Evolutionary conservation across 2,797 vertebrate genomes (phyloP), one percentile per base, ranked within the genome.

Genomic region (Schizothorax lantsangensis): DNA sequence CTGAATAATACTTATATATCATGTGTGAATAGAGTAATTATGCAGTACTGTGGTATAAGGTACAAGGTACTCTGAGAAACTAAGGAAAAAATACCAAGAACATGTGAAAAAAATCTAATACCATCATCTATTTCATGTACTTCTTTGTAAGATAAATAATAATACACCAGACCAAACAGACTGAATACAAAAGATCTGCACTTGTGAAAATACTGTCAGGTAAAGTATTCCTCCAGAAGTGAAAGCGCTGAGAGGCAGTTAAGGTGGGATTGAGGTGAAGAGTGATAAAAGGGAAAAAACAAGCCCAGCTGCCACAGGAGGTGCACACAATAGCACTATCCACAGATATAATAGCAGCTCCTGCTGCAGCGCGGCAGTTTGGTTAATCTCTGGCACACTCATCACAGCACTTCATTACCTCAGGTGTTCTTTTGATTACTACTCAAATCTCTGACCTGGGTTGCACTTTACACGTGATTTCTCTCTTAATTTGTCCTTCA

Each of bases 341-440:
- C 88, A 82, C 89, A 90, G 91, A 94, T 92, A 94, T 92, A 93
- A 94, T 92, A 91, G 89, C 88, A 83, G 91, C 91, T 94, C 92
- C 88, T 92, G 91, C 92, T 91, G 93, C 81, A 93, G 89, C 89
- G 87, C 92, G 92, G 89, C 86, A 80, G 86, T 93, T 92, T 90
- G 86, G 90, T 89, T 93, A 90, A 93, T 93, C 90, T 94, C 89
- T 91, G 89, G 91, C 91, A 93, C 90, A 86, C 92, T 94, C 94
- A 92, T 95, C 93, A 93, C 92, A 93, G 93, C 88, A 84, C 89
- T 89, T 85, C 78, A 88, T 92, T 91, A 93, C 92, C 92, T 93
- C 90, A 91, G 93, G 91, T 93, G 89, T 86, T 86, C 85, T 90
- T 91, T 93, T 93, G 94, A 94, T 94, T 95, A 93, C 91, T 83